Evolutionary conservation across 1,140 invertebrate genomes (phyloP), one percentile per base, ranked within the genome.

Genomic region (Drosophila grimshawi): DNA sequence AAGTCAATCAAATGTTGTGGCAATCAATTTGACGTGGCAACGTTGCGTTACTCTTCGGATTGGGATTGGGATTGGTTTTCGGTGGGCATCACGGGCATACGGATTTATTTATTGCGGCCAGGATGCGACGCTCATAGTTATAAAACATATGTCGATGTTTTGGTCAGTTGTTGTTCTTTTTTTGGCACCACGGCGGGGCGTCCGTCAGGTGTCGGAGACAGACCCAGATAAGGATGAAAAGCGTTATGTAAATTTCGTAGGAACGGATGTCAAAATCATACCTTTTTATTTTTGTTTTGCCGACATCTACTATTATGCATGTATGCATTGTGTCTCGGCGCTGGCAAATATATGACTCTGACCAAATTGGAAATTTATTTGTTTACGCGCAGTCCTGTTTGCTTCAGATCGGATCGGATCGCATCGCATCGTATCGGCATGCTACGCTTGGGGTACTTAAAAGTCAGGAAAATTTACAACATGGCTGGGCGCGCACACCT

Each of bases 1-100:
- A 91, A 91, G 89, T 91, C 85, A 91, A 91, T 91, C 89, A 91
- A 91, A 91, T 83, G 76, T 91, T 91, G 83, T 85, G 78, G 83
- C 88, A 91, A 91, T 91, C 88, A 91, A 88, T 91, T 91, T 78
- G 88, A 78, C 80, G 89, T 83, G 80, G 72, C 78, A 51, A 74
- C 80, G 88, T 72, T 85, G 81, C 80, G 85, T 70, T 85, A 81
- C 80, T 85, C 64, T 79, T 53, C 68, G 63, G 63, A 72, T 76
- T 69, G 74, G 76, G 72, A 5, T 4, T 5, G 35, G 62, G 32
- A 7, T 30, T 8, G 30, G 11, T 5, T 62, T 46, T 37, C 49
- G 39, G 55, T 62, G 39, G 48, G 51, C 63, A 33, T 39, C 51
- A 32, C 57, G 53, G 63, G 57, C 7, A 55, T 3, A 66, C 11